Base-by-base conservation (phyloP, 1,140 invertebrate genomes). In the Diprion similis region DNA sequence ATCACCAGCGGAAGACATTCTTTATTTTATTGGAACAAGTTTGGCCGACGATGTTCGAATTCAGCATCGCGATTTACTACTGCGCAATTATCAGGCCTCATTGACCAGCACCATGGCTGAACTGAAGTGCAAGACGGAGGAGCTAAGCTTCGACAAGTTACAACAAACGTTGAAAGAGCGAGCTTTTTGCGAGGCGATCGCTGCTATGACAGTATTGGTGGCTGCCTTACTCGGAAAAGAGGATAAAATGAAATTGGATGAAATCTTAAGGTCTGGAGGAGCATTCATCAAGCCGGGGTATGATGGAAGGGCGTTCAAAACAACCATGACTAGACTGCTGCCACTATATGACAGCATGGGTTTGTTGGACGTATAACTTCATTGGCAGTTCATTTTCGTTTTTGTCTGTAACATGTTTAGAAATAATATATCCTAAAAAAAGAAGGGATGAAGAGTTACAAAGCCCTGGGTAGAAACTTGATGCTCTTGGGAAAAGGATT, bases 1-100 rank as follows among this genome's bases (percentile, higher is more conserved):
- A 4, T 79, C 84, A 15, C 80, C 82, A n/a, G 82, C 78, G 1
- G 24, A 80, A 8, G 87, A 87, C 70, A 72, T 89, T 0, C 66
- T 79, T 0, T 85, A 83, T 47, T 84, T 87, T 68, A 45, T 81
- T 17, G 73, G 76, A 71, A 79, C 78, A 0, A 80, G 81, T 66
- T 46, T 66, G 7, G 10, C 66, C 66, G 66, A 67, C n/a, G 66
- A 67, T 11, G 66, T 67, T 10, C n/a, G 24, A 10, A 11, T 67
- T 37, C 10, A 1, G 9, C 66, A 67, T 67, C 66, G 66, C 18
- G 66, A 67, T 10, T 17, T 67, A 18, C 66, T 67, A 18, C 66
- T 67, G 18, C n/a, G 24, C 9, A 17, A 67, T 10, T 67, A 67
- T 37, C n/a, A 17, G 9, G 1, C n/a, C 10, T 18, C 66, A 1